Conservation (phyloP, 1,140 invertebrate species). For the Drosophila pseudoananassae region DNA sequence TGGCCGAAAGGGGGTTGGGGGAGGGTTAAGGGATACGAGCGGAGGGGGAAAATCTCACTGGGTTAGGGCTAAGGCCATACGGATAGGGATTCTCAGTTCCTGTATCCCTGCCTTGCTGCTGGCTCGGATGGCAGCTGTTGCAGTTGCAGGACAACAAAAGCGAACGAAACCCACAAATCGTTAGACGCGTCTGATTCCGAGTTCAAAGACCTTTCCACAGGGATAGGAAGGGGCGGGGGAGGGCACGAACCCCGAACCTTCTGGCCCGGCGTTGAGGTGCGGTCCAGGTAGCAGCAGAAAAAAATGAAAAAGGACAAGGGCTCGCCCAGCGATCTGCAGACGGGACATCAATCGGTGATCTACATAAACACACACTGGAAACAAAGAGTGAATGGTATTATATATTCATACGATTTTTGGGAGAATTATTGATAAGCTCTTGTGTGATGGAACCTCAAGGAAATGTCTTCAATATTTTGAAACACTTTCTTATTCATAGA, state of each 20-base stretch:
- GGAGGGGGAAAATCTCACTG: constrained; percentile 42
- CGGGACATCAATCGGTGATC: constrained; percentile 72
- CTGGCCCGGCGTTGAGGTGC: constrained; percentile 25
- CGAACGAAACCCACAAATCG: constrained; percentile 66
- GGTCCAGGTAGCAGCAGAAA: constrained; percentile 38
- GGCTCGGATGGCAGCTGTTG: constrained; percentile 61
- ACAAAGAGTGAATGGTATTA: background rate
- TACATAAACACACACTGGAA: constrained; percentile 52
- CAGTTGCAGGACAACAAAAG: constrained; percentile 42
- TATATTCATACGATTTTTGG: background rate
- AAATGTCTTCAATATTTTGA: too few species aligned
- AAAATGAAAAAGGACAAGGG: constrained; percentile 41
- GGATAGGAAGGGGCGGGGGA: constrained; percentile 12
- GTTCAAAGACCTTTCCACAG: constrained; percentile 68
- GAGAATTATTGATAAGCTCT: too few species aligned
- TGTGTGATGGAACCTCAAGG: too few species aligned
- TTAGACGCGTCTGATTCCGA: constrained; percentile 52
- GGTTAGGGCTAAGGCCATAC: constrained; percentile 11
- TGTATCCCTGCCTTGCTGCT: background rate
- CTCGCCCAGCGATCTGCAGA: constrained; percentile 59
- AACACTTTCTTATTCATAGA: too few species aligned
- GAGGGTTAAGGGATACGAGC: background rate
- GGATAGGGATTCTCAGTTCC: constrained; percentile 31
- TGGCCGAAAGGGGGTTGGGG: background rate
- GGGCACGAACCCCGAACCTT: constrained; percentile 47